phyloP scores from a whole-genome alignment of 2,888 invertebrate genomes.

The Pollenia labialis region DNA sequence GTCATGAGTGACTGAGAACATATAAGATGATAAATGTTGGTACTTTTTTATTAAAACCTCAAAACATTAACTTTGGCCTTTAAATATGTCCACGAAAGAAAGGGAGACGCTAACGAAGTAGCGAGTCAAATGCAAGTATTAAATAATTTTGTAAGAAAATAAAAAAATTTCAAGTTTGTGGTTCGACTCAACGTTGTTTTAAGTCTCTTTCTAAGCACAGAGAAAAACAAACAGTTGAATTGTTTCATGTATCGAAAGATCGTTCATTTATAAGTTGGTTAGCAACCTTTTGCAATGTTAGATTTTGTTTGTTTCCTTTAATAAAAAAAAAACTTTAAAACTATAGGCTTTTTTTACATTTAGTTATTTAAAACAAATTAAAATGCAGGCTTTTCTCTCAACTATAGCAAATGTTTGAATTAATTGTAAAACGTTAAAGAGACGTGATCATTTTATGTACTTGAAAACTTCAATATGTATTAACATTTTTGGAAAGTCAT shows the following conservation, averaged over 20 bases:
- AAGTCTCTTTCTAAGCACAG: no score
- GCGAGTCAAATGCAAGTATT: no score
- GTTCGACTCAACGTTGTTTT: no score
- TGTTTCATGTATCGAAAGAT: not conserved
- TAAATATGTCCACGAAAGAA: no score
- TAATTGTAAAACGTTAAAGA: conserved; percentile 45
- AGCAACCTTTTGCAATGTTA: conserved; percentile 17
- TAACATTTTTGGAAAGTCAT: conserved; percentile 69
- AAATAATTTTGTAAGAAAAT: no score
- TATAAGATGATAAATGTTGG: no score
- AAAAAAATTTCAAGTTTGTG: no score
- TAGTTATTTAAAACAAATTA: not conserved
- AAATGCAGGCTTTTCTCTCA: conserved; percentile 13
- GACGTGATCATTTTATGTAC: conserved; percentile 65
- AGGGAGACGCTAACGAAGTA: no score
- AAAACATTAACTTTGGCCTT: no score
- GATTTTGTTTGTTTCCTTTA: not conserved
- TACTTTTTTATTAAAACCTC: no score
- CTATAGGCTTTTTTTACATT: conserved; percentile 31
- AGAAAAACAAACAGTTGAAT: no score
- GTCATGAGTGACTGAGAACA: no score
- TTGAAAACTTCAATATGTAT: conserved; percentile 44
- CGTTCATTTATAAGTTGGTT: conserved; percentile 15
- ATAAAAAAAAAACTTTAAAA: not conserved
- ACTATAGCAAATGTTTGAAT: conserved; percentile 12